Evolutionary conservation across 2,113 vertebrate genomes (phyloP), one percentile per base, ranked within the genome.

Genomic region (Peromyscus leucopus): DNA sequence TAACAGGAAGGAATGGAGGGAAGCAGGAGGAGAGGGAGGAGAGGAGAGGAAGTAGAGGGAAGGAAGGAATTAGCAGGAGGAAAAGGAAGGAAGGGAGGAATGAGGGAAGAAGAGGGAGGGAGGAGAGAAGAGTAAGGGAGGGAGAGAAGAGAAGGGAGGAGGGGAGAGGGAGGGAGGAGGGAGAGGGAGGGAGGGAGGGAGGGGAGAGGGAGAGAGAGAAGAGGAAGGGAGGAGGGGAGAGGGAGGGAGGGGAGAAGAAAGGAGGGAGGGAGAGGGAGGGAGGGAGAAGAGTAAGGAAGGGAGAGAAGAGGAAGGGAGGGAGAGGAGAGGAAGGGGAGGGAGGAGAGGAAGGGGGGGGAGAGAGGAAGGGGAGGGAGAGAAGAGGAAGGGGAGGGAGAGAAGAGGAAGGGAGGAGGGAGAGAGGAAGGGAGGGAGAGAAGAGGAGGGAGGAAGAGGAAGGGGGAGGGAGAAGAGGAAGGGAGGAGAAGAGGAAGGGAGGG

Each of bases 211-310:
- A 13, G 4, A 31, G 26, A 13, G 5, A 31, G 4, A 5, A 82
- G 7, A 26, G 11, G 16, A 17, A 7, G 21, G 26, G 15, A 0
- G 5, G 16, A 17, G 7, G 4, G 4, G 8, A 31, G 36, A 36
- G 28, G 22, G 19, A 2, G 21, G 4, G 6, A 65, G 2, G 2
- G 65, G 10, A 55, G 24, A n/a, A n/a, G n/a, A n/a, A 89, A 15
- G 21, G 22, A 31, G 26, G 10, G 28, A 13, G 4, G 51, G 2
- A 65, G 22, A 26, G 9, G 3, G 6, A 15, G 11, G 28, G 78
- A 24, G 17, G 16, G 1, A 19, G 33, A 12, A n/a, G n/a, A n/a
- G n/a, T n/a, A n/a, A n/a, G n/a, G n/a, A n/a, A n/a, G n/a, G n/a
- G 1, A 19, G 36, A 12, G 5, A 33, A 9, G 6, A 80, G 15